A percentile compares a stretch with the other conserved stretches of the same genome.
phyloP scores from a whole-genome alignment of 2,888 invertebrate species.

The Bedellia somnulentella region DNA sequence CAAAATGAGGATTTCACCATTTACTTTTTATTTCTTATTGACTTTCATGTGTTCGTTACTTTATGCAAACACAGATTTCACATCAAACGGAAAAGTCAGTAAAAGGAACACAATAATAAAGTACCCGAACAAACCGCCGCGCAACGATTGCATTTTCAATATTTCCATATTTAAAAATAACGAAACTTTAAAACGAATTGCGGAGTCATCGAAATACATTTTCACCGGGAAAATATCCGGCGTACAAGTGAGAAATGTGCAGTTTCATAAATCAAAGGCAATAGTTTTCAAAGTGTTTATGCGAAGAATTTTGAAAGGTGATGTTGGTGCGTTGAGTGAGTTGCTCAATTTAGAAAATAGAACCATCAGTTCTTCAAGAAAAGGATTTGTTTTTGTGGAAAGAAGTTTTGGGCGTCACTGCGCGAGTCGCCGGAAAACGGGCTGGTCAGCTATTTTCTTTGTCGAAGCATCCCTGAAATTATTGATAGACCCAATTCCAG shows the following conservation, averaged over 20 bases:
- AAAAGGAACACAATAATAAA: constrained; percentile 48
- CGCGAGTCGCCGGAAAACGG: constrained; percentile 19
- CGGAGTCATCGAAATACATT: constrained; percentile 42
- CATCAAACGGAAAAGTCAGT: constrained; percentile 43
- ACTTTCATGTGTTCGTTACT: too few species aligned
- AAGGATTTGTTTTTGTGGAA: constrained; percentile 40
- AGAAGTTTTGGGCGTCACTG: constrained; percentile 26
- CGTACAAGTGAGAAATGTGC: constrained; percentile 27
- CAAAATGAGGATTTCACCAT: too few species aligned
- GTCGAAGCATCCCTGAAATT: constrained; percentile 30
- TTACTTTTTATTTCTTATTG: too few species aligned
- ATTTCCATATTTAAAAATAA: constrained; percentile 43
- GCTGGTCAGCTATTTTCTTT: constrained; percentile 27
- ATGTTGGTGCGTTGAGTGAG: constrained; percentile 41
- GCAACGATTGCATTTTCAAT: constrained; percentile 22
- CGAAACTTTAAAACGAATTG: constrained; percentile 35
- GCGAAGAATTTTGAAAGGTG: constrained; percentile 46
- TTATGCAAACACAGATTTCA: too few species aligned
- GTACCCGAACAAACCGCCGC: too few species aligned
- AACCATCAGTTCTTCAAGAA: constrained; percentile 38
- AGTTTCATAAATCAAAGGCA: constrained; percentile 23
- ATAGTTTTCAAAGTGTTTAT: constrained; percentile 49
- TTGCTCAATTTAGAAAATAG: constrained; percentile 45
- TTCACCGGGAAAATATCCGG: constrained; percentile 54
- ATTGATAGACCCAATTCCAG: constrained; percentile 42